phyloP scores from a whole-genome alignment of 2,888 invertebrate species.

The Epirrhoe alternata region DNA sequence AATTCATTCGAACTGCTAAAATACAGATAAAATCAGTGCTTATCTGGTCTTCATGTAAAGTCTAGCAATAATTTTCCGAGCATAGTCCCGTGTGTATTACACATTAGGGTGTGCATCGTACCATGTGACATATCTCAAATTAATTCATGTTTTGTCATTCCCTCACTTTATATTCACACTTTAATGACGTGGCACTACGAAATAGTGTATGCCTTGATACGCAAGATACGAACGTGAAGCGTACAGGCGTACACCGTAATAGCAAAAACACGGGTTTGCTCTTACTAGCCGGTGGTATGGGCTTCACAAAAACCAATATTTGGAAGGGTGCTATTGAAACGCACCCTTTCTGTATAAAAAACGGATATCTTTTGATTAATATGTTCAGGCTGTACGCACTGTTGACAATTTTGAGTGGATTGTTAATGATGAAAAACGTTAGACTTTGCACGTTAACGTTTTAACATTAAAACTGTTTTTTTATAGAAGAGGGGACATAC shows the following conservation, averaged over 20 bases:
- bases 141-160: slow-evolving; percentile 85
- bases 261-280: slow-evolving; percentile 82
- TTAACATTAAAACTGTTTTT: too few species aligned
- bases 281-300: slow-evolving; percentile 74
- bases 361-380: slow-evolving; percentile 81
- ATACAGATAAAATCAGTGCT: background rate
- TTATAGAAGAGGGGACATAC: too few species aligned
- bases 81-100: slow-evolving; percentile 53
- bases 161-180: slow-evolving; percentile 81
- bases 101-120: slow-evolving; percentile 70
- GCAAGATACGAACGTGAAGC: slow-evolving; percentile 74
- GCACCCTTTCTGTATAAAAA: slow-evolving; percentile 77
- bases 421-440: background rate
- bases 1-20: background rate
- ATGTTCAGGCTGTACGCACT: slow-evolving; percentile 51
- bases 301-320: slow-evolving; percentile 82
- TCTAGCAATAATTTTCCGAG: background rate
- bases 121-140: slow-evolving; percentile 83
- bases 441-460: background rate
- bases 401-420: slow-evolving; percentile 31
- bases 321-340: slow-evolving; percentile 79
- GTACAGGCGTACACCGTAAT: slow-evolving; percentile 56
- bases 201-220: slow-evolving; percentile 68
- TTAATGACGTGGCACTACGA: slow-evolving; percentile 82
- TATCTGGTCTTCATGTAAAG: background rate